A percentile compares a stretch with the other conserved stretches of the same genome.
phyloP scores from a whole-genome alignment of 2,797 vertebrate species.

The Lithobates pipiens region DNA sequence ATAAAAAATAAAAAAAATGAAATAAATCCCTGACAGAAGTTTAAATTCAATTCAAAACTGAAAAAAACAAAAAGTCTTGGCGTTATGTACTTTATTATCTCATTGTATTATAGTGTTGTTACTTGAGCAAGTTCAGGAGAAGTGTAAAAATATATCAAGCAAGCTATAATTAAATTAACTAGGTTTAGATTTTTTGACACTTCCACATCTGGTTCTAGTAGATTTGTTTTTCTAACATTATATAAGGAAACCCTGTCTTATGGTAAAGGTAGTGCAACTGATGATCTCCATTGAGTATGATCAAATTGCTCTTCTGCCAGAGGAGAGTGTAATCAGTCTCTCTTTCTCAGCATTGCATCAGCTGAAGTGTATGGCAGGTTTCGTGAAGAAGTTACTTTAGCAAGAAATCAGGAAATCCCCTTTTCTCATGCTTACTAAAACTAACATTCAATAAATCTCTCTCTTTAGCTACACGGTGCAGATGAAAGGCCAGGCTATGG shows the following conservation, averaged over 20 bases:
- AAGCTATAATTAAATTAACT: too few species aligned
- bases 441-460: conserved; percentile 77
- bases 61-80: too few species aligned
- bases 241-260: conserved; percentile 6
- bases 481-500: background rate
- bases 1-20: too few species aligned
- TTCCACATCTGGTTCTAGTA: conserved; percentile 73
- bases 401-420: conserved; percentile 81
- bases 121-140: too few species aligned
- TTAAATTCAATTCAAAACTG: too few species aligned
- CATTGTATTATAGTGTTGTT: too few species aligned
- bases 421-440: conserved; percentile 69
- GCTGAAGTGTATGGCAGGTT: conserved; percentile 71
- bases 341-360: conserved; percentile 77
- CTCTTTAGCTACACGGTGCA: conserved; percentile 67
- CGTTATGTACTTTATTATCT: too few species aligned
- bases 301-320: conserved; percentile 70
- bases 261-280: conserved; percentile 61
- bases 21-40: too few species aligned
- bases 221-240: conserved; percentile 60
- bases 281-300: conserved; percentile 70
- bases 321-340: conserved; percentile 72
- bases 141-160: too few species aligned
- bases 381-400: conserved; percentile 77
- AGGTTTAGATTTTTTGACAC: conserved; percentile 70